phyloP scores from a whole-genome alignment of 2,888 invertebrate species.

The Bellardia bayeri region DNA sequence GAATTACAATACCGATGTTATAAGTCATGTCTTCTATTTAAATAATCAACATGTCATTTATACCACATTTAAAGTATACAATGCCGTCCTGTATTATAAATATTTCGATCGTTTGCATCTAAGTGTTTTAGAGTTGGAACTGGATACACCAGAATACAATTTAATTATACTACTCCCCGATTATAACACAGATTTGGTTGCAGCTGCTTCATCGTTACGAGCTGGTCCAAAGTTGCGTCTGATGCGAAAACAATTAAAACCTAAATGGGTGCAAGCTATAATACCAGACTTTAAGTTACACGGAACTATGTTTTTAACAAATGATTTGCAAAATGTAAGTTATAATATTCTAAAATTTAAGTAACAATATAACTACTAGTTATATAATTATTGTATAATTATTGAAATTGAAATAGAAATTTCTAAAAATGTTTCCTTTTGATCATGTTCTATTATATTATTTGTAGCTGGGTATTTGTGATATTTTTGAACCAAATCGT shows the following conservation, averaged over 20 bases:
- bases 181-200: constrained; percentile 87
- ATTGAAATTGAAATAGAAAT: background rate
- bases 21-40: constrained; percentile 83
- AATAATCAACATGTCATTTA: constrained; percentile 85
- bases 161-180: constrained; percentile 90
- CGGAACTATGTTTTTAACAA: constrained; percentile 92
- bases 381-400: too few species aligned
- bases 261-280: constrained; percentile 90
- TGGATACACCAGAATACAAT: constrained; percentile 92
- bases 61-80: constrained; percentile 90
- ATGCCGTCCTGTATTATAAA: constrained; percentile 90
- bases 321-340: constrained; percentile 91
- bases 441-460: background rate
- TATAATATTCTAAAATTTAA: too few species aligned
- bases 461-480: constrained; percentile 89
- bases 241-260: constrained; percentile 88
- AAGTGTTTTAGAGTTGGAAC: constrained; percentile 90
- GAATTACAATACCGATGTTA: constrained; percentile 81
- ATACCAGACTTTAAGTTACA: constrained; percentile 92
- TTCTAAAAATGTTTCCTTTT: too few species aligned
- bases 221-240: constrained; percentile 87
- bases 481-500: constrained; percentile 92
- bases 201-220: constrained; percentile 88
- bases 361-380: too few species aligned
- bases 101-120: constrained; percentile 90